Conservation (phyloP, 2,888 invertebrate genomes). For the Blera fallax region DNA sequence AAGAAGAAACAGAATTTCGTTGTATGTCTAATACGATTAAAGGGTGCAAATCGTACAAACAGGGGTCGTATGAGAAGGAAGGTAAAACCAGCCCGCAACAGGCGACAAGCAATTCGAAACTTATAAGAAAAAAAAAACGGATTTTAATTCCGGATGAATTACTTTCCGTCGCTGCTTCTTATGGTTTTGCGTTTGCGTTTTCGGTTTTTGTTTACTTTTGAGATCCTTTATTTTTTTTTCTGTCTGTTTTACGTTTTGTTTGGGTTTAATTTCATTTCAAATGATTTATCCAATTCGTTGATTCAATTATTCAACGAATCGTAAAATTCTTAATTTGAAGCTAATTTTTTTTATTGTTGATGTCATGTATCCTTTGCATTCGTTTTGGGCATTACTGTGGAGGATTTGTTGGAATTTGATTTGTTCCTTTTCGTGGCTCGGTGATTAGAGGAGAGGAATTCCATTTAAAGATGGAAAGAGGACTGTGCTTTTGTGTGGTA, state of each 20-base stretch:
- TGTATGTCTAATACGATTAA: constrained; percentile 65
- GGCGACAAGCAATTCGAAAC: constrained; percentile 32
- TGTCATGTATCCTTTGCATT: not conserved
- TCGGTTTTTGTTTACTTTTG: constrained; percentile 53
- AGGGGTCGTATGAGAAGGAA: not conserved
- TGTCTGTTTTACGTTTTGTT: constrained; percentile 3
- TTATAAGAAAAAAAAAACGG: constrained; percentile 1
- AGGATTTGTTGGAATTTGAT: not conserved
- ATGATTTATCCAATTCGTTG: constrained; percentile 68
- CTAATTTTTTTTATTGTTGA: constrained; percentile 12
- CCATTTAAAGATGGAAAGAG: not conserved
- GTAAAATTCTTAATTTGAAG: constrained; percentile 48
- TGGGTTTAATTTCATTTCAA: constrained; percentile 43
- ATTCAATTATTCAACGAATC: constrained; percentile 48
- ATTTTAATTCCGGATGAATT: constrained; percentile 68
- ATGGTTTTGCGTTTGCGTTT: constrained; percentile 22
- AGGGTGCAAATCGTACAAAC: constrained; percentile 31
- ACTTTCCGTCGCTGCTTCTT: constrained; percentile 43
- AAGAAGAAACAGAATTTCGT: constrained; percentile 28
- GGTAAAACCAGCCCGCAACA: not conserved
- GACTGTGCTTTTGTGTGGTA: not conserved
- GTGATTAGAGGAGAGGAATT: not conserved
- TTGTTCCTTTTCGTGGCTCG: not conserved
- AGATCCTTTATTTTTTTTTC: constrained; percentile 18
- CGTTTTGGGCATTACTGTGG: no score